These are phyloP conservation scores for Apodemia zela DNA, from an alignment of 2,888 invertebrate genomes.

Conservation along the genomic window DNA sequence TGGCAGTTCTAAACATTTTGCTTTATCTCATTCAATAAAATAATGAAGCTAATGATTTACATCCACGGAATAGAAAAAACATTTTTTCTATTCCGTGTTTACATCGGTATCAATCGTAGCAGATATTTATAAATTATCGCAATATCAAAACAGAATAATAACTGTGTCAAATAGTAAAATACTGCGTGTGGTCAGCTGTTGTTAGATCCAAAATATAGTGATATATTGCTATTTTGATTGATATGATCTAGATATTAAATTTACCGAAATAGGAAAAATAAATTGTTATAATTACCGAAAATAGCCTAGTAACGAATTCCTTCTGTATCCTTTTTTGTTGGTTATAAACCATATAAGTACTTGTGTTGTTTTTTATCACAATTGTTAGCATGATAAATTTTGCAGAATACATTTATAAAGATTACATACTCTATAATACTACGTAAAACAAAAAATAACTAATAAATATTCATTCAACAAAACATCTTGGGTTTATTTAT, in stretches of 20 bases:
- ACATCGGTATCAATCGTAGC: background rate
- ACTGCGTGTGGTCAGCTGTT: background rate
- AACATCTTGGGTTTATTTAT: background rate
- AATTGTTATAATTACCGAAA: too few relatives aligned
- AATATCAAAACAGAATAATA: slow-evolving; percentile 11
- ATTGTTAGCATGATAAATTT: too few relatives aligned
- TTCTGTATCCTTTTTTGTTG: too few relatives aligned
- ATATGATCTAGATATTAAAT: background rate
- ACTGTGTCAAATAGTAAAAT: slow-evolving; percentile 2
- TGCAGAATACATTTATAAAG: too few relatives aligned
- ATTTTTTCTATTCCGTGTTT: too few relatives aligned
- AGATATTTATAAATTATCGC: background rate
- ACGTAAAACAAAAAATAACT: too few relatives aligned
- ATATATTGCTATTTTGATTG: background rate
- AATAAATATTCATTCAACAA: background rate
- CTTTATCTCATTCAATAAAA: background rate
- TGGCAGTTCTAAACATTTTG: background rate
- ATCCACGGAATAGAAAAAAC: too few relatives aligned
- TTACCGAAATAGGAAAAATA: too few relatives aligned
- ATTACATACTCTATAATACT: too few relatives aligned
- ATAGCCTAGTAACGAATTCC: too few relatives aligned
- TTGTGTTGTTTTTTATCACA: too few relatives aligned
- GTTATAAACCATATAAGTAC: too few relatives aligned
- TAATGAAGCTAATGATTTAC: slow-evolving; percentile 5
- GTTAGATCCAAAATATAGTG: background rate